A percentile compares a stretch with the other conserved stretches of the same genome.
phyloP scores from a whole-genome alignment of 2,797 vertebrate genomes.

The Heterohyrax brucei region DNA sequence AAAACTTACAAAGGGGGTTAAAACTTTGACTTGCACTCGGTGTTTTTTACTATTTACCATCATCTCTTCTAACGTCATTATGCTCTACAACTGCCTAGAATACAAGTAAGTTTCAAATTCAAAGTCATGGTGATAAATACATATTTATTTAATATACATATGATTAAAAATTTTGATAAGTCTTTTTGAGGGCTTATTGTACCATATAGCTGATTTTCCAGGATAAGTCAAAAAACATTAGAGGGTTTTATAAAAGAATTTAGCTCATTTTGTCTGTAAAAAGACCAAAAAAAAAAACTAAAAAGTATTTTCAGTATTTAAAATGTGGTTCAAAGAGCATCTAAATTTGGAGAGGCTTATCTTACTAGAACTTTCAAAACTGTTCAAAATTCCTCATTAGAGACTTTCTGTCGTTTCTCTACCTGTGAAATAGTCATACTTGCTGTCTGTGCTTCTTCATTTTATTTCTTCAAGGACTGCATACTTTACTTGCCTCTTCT shows the following conservation, averaged over 20 bases:
- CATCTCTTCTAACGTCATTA: not conserved
- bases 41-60: not conserved
- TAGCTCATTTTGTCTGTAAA: conserved; percentile 43
- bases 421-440: conserved; percentile 59
- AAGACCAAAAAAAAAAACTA: not conserved
- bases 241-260: not conserved
- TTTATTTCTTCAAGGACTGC: conserved; percentile 58
- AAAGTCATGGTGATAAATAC: not conserved
- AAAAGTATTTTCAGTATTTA: conserved; percentile 54
- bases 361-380: conserved; percentile 67
- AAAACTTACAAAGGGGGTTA: not conserved
- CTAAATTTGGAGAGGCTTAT: conserved; percentile 59
- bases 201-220: not conserved
- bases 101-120: not conserved
- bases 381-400: conserved; percentile 57
- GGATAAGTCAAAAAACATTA: conserved; percentile 27
- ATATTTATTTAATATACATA: not conserved
- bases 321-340: conserved; percentile 20
- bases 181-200: not conserved
- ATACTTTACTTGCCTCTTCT: conserved; percentile 45
- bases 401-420: conserved; percentile 55
- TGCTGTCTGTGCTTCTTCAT: conserved; percentile 39
- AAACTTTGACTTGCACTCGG: not conserved
- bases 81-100: not conserved
- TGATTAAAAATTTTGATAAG: not conserved